phyloP scores from a whole-genome alignment of 2,113 vertebrate genomes.

The Addax nasomaculatus region DNA sequence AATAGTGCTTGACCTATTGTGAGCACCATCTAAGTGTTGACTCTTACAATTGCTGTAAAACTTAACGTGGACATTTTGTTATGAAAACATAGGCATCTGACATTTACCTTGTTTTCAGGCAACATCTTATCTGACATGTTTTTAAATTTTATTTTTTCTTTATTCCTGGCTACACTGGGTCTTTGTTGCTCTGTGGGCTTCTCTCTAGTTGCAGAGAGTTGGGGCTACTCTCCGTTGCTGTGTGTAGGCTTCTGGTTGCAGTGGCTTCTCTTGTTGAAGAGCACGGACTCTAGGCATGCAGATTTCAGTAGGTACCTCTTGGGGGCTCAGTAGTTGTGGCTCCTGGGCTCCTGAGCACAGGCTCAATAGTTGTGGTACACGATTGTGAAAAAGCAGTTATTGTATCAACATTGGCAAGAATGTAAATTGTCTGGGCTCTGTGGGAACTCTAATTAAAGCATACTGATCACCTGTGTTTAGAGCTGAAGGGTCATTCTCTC shows the following conservation, averaged over 20 bases:
- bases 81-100: neutral
- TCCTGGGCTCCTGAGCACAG: neutral
- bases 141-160: neutral
- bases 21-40: neutral
- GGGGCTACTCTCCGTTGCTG: neutral
- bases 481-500: conserved; percentile 70
- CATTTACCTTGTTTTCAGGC: neutral
- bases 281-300: neutral
- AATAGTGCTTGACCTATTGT: neutral
- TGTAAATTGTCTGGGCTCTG: conserved; percentile 55
- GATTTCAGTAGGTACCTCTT: neutral
- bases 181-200: neutral
- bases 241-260: fast-evolving
- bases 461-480: conserved; percentile 67
- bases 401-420: conserved; percentile 34
- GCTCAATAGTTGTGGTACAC: neutral
- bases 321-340: neutral
- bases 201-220: neutral
- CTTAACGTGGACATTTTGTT: neutral
- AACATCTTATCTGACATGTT: neutral
- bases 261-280: neutral
- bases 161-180: neutral
- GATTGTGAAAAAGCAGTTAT: neutral
- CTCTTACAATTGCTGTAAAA: too few species aligned
- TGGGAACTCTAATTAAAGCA: conserved; percentile 63